Percentiles rank a stretch among this genome's conserved stretches.
Conservation (phyloP, 2,113 vertebrate genomes). For the Ibidorhyncha struthersii region DNA sequence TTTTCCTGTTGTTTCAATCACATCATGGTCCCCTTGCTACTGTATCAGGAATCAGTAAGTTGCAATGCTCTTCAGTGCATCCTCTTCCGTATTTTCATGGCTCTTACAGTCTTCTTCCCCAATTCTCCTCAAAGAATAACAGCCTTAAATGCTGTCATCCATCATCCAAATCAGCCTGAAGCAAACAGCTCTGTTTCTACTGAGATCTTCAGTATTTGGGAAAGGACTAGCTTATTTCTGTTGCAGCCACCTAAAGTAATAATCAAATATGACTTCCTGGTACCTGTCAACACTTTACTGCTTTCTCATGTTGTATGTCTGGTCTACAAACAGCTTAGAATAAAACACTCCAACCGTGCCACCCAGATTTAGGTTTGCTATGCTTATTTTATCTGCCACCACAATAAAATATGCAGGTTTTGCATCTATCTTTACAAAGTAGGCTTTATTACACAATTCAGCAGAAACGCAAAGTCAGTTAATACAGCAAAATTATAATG, state of each 20-base stretch:
- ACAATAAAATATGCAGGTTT: background rate
- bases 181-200: background rate
- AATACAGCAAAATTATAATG: background rate
- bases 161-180: background rate
- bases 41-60: background rate
- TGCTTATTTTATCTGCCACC: background rate
- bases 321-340: background rate
- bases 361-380: background rate
- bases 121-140: background rate
- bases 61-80: background rate
- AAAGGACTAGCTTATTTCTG: background rate
- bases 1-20: background rate
- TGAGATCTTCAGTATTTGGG: background rate
- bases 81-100: background rate
- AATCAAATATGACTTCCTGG: background rate
- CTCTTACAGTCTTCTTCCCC: background rate
- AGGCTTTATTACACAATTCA: background rate
- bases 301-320: background rate
- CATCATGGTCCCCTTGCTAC: background rate
- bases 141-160: background rate
- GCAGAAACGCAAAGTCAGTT: background rate
- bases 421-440: background rate
- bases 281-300: background rate
- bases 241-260: background rate
- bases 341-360: background rate